phyloP scores from a whole-genome alignment of 2,888 invertebrate genomes.

The Apotomis capreana region DNA sequence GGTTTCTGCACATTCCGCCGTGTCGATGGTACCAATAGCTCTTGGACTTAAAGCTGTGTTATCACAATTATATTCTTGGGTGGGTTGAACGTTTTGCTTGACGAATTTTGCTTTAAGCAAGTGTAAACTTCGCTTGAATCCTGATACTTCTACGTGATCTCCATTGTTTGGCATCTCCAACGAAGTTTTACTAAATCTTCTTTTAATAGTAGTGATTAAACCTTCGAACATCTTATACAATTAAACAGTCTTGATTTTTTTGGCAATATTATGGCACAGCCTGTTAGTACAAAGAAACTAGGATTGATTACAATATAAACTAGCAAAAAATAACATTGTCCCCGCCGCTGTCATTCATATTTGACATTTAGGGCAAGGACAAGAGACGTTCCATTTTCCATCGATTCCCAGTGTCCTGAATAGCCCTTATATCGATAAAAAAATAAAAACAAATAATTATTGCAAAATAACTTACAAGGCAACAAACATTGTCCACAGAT shows the following conservation, averaged over 20 bases:
- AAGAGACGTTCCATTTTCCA: slow-evolving; percentile 59
- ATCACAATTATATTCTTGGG: slow-evolving; percentile 61
- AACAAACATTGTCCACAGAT: slow-evolving; percentile 87
- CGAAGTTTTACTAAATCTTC: slow-evolving; percentile 71
- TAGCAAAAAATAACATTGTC: slow-evolving; percentile 58
- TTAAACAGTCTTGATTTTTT: slow-evolving; percentile 75
- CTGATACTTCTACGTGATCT: slow-evolving; percentile 61
- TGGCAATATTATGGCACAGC: slow-evolving; percentile 72
- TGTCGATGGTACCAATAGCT: slow-evolving; percentile 77
- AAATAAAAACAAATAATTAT: slow-evolving; percentile 33
- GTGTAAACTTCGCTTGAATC: slow-evolving; percentile 65
- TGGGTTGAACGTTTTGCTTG: slow-evolving; percentile 57
- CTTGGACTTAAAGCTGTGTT: slow-evolving; percentile 81
- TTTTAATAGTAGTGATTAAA: slow-evolving; percentile 72
- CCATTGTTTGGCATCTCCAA: slow-evolving; percentile 59
- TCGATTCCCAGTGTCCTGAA: slow-evolving; percentile 22
- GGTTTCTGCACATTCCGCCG: slow-evolving; percentile 71
- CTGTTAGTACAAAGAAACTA: slow-evolving; percentile 29
- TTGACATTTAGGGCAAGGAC: slow-evolving; percentile 80
- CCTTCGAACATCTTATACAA: slow-evolving; percentile 76
- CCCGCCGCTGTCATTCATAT: slow-evolving; percentile 57
- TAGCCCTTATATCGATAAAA: slow-evolving; percentile 4
- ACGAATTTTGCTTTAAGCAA: slow-evolving; percentile 68
- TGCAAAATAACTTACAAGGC: slow-evolving; percentile 81
- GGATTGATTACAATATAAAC: slow-evolving; percentile 5